These are phyloP conservation scores for Moxostoma hubbsi DNA, from an alignment of 2,797 vertebrate genomes.

Conservation along the genomic window DNA sequence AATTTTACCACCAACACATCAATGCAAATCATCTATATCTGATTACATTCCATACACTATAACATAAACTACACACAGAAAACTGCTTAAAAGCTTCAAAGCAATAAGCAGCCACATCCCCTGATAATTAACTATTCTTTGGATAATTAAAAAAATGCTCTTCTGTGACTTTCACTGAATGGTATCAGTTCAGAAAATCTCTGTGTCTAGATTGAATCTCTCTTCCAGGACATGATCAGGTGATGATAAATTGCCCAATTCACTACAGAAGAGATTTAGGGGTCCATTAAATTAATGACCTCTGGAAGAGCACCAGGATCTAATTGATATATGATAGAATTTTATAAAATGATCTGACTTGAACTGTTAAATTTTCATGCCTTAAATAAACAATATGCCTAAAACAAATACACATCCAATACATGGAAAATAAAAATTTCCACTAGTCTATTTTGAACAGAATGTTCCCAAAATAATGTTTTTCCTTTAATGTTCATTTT, in stretches of 20 bases:
- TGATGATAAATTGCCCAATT: constrained; percentile 37
- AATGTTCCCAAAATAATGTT: neutral
- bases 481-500: constrained; percentile 2
- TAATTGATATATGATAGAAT: constrained; percentile 27
- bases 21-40: neutral
- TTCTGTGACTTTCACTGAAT: neutral
- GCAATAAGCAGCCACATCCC: neutral
- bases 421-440: neutral
- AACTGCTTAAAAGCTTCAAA: neutral
- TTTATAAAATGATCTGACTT: neutral
- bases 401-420: neutral
- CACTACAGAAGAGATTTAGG: constrained; percentile 25
- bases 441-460: neutral
- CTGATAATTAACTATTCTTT: neutral
- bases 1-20: too few relatives aligned
- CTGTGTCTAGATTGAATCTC: constrained; percentile 16
- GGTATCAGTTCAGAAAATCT: neutral
- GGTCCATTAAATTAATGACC: constrained; percentile 34
- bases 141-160: too few relatives aligned
- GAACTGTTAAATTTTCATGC: neutral
- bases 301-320: constrained; percentile 17
- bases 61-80: neutral
- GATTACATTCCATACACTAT: neutral
- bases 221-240: constrained; percentile 26
- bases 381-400: constrained; percentile 30